These are phyloP conservation scores for Caenorhabditis sp. DNA, from an alignment of 2,888 invertebrate species.

Conservation along the genomic window DNA sequence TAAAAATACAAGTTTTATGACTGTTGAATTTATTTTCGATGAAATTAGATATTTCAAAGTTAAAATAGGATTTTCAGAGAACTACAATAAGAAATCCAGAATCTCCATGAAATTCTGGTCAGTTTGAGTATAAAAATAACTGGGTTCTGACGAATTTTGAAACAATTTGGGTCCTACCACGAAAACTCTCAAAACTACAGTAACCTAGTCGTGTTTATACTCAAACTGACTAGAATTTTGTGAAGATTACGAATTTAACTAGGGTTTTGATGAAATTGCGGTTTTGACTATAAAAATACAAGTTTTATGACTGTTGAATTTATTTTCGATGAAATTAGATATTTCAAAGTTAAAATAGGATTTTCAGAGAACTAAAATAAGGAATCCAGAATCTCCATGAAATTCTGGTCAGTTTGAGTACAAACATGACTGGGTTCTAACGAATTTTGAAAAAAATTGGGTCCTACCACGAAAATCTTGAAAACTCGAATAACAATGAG, in stretches of 20 bases:
- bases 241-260: neutral
- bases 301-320: too few relatives aligned
- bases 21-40: too few relatives aligned
- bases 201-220: neutral
- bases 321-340: neutral
- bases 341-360: neutral
- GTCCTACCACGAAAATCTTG: too few relatives aligned
- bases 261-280: neutral
- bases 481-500: neutral
- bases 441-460: neutral
- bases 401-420: neutral
- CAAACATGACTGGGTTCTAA: neutral
- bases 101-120: neutral
- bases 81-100: slow-evolving; percentile 59
- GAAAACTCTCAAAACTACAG: neutral
- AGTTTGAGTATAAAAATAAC: neutral
- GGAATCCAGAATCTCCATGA: neutral
- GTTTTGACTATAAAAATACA: neutral
- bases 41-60: too few relatives aligned
- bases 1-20: too few relatives aligned
- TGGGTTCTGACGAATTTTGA: neutral
- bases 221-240: neutral
- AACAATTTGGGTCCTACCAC: neutral
- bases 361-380: too few relatives aligned
- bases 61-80: too few relatives aligned